Percentiles rank a stretch among this genome's conserved stretches.
Conservation (phyloP, 2,113 vertebrate species). For the Lampris megalopsis region DNA sequence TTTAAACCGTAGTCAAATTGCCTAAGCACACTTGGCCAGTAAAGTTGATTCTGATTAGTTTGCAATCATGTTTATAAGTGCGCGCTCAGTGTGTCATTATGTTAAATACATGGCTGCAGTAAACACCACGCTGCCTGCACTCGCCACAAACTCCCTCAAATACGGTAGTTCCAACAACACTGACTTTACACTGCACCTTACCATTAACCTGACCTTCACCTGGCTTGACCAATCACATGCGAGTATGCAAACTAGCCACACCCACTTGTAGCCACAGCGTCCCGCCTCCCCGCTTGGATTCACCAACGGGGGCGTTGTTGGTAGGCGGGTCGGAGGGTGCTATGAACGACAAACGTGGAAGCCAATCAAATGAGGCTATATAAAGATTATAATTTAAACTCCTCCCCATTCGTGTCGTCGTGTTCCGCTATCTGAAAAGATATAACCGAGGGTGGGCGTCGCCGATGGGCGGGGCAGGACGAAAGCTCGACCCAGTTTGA, state of each 20-base stretch:
- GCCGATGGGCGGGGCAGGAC: constrained; percentile 43
- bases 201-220: background rate
- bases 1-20: no score
- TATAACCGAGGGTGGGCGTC: constrained; percentile 51
- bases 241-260: background rate
- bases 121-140: no score
- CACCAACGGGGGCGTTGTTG: background rate
- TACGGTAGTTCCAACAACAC: no score
- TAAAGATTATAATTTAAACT: background rate
- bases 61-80: no score
- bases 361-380: constrained; percentile 22
- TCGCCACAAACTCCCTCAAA: no score
- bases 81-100: no score
- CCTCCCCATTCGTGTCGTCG: background rate
- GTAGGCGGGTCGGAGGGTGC: constrained; percentile 8
- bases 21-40: no score
- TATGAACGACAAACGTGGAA: background rate
- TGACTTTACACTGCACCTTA: background rate
- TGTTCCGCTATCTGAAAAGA: constrained; percentile 34
- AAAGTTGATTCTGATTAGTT: no score
- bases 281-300: constrained; percentile 33
- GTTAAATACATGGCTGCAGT: no score
- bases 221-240: constrained; percentile 8
- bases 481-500: constrained; percentile 74
- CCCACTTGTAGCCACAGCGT: background rate